Evolutionary conservation across 1,140 invertebrate genomes (phyloP).

Genomic region (Aleiodes sp.): DNA sequence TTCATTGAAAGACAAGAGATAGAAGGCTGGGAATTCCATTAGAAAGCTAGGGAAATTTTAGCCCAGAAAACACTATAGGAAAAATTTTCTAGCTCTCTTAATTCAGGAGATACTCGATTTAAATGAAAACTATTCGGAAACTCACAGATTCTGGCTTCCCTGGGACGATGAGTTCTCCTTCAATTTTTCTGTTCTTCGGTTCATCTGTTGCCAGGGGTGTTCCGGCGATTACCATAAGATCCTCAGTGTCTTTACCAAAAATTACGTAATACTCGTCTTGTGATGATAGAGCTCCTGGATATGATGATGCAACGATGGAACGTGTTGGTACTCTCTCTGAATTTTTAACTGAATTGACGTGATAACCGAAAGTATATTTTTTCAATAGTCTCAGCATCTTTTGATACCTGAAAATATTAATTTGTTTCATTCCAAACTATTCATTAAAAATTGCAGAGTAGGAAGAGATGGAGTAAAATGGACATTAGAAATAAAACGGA

Average conservation of each 20-base stretch:
- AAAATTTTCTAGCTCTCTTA: too few relatives aligned
- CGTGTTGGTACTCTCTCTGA: constrained; percentile 71
- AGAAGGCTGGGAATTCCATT: too few relatives aligned
- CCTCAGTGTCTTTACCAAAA: constrained; percentile 64
- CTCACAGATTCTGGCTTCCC: constrained; percentile 13
- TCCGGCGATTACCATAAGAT: constrained; percentile 67
- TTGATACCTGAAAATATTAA: constrained; percentile 70
- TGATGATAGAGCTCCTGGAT: constrained; percentile 87
- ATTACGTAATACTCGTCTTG: constrained; percentile 88
- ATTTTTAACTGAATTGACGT: constrained; percentile 58
- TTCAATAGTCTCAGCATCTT: constrained; percentile 92
- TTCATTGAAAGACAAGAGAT: neutral
- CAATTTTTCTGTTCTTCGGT: neutral
- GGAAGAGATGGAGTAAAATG: too few relatives aligned
- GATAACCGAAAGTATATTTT: constrained; percentile 86
- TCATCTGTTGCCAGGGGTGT: constrained; percentile 61
- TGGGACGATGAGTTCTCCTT: neutral
- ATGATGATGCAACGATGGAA: constrained; percentile 77
- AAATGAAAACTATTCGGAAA: neutral
- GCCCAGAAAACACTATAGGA: too few relatives aligned
- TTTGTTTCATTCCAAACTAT: neutral
- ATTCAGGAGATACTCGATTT: too few relatives aligned
- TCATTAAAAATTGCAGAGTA: too few relatives aligned
- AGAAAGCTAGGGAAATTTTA: too few relatives aligned
- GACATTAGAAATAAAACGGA: too few relatives aligned